Percentiles rank a stretch among this genome's conserved stretches.
These are phyloP conservation scores for Corythornis madagascariensis DNA, from an alignment of 2,113 vertebrate genomes.

Conservation along the genomic window DNA sequence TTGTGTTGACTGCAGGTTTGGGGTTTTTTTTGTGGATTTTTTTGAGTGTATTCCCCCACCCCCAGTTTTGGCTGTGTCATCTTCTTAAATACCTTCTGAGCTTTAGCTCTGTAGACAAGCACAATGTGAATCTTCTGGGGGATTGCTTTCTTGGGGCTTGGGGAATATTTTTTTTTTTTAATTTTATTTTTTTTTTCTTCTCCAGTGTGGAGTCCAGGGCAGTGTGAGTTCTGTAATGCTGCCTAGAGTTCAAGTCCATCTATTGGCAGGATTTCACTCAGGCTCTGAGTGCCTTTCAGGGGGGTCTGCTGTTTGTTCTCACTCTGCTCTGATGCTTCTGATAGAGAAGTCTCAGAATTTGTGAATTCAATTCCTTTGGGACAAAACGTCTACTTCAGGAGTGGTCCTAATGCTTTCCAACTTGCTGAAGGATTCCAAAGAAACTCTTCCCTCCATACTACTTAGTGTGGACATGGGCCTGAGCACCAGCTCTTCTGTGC, in stretches of 20 bases:
- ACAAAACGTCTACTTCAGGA: not conserved
- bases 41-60: not conserved
- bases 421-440: not conserved
- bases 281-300: not conserved
- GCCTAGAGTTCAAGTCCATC: not conserved
- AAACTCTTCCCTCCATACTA: not conserved
- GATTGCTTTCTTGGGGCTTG: not conserved
- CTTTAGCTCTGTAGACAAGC: not conserved
- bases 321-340: not conserved
- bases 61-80: not conserved
- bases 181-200: not conserved
- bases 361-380: not conserved
- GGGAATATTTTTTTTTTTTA: not conserved
- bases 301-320: not conserved
- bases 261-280: not conserved
- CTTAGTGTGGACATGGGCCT: accelerated
- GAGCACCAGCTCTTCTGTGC: not conserved
- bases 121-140: not conserved
- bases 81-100: not conserved
- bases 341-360: not conserved
- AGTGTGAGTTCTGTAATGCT: not conserved
- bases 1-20: not conserved
- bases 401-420: not conserved
- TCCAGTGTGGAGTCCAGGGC: not conserved
- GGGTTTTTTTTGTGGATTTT: not conserved